Conservation (phyloP, 2,113 vertebrate species). For the Speoplatyrhinus poulsoni region DNA sequence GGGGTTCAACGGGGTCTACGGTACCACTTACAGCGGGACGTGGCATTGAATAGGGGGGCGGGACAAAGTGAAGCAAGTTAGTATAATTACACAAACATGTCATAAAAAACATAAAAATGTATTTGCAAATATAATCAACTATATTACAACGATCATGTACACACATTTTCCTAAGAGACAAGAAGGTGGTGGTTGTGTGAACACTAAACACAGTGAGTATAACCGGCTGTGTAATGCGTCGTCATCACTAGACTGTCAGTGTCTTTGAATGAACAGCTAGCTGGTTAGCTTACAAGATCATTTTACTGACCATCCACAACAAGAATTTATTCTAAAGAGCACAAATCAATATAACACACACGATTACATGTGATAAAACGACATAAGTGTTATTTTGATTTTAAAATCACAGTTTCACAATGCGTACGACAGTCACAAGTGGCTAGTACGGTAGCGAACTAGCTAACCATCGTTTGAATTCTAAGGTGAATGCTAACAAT, state of each 20-base stretch:
- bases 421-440: background rate
- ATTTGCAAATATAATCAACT: background rate
- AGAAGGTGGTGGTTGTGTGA: no score
- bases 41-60: conserved; percentile 52
- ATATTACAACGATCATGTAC: background rate
- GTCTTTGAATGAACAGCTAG: conserved; percentile 66
- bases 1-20: background rate
- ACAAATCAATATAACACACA: background rate
- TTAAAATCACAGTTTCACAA: background rate
- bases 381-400: background rate
- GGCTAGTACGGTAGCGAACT: background rate
- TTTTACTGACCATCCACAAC: background rate
- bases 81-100: background rate
- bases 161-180: background rate
- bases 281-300: conserved; percentile 31
- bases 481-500: conserved; percentile 16
- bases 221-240: conserved; percentile 57
- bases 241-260: conserved; percentile 67
- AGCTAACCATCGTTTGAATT: conserved; percentile 34
- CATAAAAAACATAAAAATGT: no score
- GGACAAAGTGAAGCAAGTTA: conserved; percentile 3
- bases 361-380: no score
- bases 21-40: conserved; percentile 37
- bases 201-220: background rate
- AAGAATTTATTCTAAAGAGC: background rate